Evolutionary conservation across 2,888 invertebrate species (phyloP).

Genomic region (Euzetes globulus): DNA sequence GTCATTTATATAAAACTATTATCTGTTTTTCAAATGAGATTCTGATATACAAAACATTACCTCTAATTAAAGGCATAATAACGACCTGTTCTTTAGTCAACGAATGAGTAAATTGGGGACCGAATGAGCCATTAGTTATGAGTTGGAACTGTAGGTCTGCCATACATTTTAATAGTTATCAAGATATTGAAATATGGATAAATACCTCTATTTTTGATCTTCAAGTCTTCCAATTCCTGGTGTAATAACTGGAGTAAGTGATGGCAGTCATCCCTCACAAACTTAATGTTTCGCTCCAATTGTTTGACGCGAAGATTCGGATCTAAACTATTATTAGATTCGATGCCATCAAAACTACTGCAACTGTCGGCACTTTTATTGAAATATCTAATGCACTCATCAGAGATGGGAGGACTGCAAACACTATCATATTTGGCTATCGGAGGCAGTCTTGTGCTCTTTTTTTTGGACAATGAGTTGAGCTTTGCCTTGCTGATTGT

Average conservation of each 20-base stretch:
- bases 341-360: background rate
- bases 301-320: conserved; percentile 7
- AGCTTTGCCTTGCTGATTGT: background rate
- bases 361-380: background rate
- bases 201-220: conserved; percentile 18
- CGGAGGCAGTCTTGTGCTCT: background rate
- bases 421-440: background rate
- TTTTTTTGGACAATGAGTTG: background rate
- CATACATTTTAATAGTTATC: background rate
- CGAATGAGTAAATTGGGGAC: background rate
- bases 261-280: conserved; percentile 6
- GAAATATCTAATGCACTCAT: background rate
- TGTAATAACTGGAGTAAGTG: background rate
- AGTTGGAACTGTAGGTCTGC: conserved; percentile 15
- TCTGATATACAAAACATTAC: background rate
- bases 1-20: background rate
- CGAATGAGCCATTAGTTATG: background rate
- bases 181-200: background rate
- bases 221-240: conserved; percentile 5
- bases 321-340: background rate
- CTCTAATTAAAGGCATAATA: conserved; percentile 14
- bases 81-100: background rate
- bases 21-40: background rate
- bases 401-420: background rate
- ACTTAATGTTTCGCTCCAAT: background rate